Base-by-base conservation (phyloP, 2,888 invertebrate species). In the Anthophora plumipes region DNA sequence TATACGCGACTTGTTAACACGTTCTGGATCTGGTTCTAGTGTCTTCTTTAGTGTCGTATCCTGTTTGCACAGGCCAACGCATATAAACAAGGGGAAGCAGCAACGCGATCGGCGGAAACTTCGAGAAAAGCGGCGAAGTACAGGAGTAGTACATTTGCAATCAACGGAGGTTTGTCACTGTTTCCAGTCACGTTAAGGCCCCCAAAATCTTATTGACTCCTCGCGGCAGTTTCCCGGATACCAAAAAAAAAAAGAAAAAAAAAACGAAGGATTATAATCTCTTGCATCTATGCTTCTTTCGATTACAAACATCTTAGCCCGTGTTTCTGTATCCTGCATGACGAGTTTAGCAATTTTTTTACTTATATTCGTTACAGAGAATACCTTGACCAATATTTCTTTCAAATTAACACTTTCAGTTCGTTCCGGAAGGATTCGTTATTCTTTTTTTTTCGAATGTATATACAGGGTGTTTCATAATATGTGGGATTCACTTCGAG, bases 91-190 rank as follows among this genome's bases (percentile, higher is more conserved):
- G 88, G 94, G 94, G 37, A 95, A 95, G 88, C 93, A 94, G 80
- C 94, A 94, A 54, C 94, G 95, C 73, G 95, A 95, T 87, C 93
- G 95, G 76, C 93, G 95, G 89, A 95, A 95, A 91, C 91, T 95
- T 69, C 91, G 95, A 74, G 95, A 95, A 89, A 95, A 95, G 88
- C 91, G 95, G 82, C 92, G 95, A 74, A 95, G 95, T 85, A 95
- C 95, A 20, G 95, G 95, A 22, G 95, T 95, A 20, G 95, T 95
- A 71, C 95, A 95, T 90, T 91, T 95, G 74, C 94, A 94, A 50
- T 95, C 95, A 5, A 95, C 95, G 68, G 95, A 95, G 94, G 95
- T 95, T 89, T 91, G 91, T 87, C 75, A 78, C 70, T 86, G 77
- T 83, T 85, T 82, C 67, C 71, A 74, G 69, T 69, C 82, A 63